Conservation (phyloP, 2,888 invertebrate genomes). For the Rhamnusium bicolor region DNA sequence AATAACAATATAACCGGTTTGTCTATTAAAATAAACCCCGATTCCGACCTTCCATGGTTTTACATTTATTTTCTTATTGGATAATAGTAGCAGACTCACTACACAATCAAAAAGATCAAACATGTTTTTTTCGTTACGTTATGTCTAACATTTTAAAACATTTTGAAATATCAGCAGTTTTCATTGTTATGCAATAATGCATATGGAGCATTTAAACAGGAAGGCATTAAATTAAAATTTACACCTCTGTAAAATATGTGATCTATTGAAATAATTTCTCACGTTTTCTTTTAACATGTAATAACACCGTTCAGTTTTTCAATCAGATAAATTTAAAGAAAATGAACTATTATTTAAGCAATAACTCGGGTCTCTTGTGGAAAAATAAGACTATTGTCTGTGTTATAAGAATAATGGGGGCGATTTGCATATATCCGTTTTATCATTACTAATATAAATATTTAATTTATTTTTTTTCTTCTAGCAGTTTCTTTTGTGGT, state of each 20-base stretch:
- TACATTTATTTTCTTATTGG: no score
- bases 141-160: background rate
- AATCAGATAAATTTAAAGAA: background rate
- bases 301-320: background rate
- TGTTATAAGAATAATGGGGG: no score
- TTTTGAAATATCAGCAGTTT: background rate
- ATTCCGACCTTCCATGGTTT: no score
- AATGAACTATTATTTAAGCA: background rate
- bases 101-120: no score
- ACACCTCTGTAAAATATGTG: conserved; percentile 7
- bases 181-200: background rate
- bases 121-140: no score
- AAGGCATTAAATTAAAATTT: conserved; percentile 2
- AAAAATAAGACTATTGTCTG: background rate
- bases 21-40: no score
- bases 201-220: background rate
- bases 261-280: conserved; percentile 5
- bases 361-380: background rate
- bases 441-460: no score
- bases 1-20: no score
- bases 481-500: no score
- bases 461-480: no score
- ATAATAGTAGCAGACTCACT: no score
- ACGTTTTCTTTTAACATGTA: background rate
- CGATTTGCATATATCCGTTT: no score